Evolutionary conservation across 2,888 invertebrate genomes (phyloP), one percentile per base, ranked within the genome.

Genomic region (Amphipoea lucens): DNA sequence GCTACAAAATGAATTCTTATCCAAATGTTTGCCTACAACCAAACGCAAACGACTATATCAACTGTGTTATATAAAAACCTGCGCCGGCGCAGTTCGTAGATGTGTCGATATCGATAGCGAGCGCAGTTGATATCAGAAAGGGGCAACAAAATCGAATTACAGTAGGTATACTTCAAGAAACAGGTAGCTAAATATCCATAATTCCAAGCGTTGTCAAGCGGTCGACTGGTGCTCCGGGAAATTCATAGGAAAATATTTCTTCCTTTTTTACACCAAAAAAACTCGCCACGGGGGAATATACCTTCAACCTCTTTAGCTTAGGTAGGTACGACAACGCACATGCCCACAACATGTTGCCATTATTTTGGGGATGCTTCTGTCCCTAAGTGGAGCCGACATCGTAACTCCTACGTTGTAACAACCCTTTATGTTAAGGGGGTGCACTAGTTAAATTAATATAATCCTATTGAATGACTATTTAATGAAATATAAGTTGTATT

Each of bases 41-140:
- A 51, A 81, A 71, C 17, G 40, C 2, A 9, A 57, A 62, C 12
- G 29, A 54, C 14, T 36, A 12, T 78, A 68, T 72, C 71, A 76
- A 79, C 20, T 76, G 42, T 66, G 42, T 76, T 76, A 29, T 76
- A 72, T 63, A 76, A 79, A 57, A 85, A 79, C 74, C 68, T 69
- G 76, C 79, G 74, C 79, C 23, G 54, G 67, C 79, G 76, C 74
- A 82, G 29, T 74, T 74, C 29, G 67, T 71, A 82, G 74, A 85
- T 79, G 54, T 79, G 62, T 76, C 60, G 65, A 57, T 67, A 54
- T 62, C 12, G 79, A 85, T 82, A 85, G 76, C 42, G 48, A 48
- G 40, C 36, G 23, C 62, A n/a, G n/a, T 72, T 23, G 68, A 76
- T 74, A 85, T 74, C 65, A n/a, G 11, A 6, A n/a, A 62, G n/a